Evolutionary conservation across 2,113 vertebrate genomes (phyloP), one percentile per base, ranked within the genome.

Genomic region (Pygoscelis antarcticus): DNA sequence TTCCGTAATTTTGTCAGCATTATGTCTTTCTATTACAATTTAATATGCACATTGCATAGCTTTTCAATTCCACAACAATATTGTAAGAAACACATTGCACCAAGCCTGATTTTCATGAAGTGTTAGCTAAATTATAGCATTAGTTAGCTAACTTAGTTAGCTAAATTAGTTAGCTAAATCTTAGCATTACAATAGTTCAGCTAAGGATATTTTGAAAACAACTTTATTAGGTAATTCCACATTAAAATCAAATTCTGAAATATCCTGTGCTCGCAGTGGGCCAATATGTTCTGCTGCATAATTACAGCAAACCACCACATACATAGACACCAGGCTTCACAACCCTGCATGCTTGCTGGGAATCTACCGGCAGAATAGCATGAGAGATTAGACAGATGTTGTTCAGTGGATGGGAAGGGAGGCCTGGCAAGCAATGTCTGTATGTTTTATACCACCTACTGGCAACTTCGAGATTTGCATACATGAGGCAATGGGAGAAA

Each of bases 391-490:
- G 34, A 10, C 21, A 69, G 65, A 27, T 51, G 68, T 4, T 26
- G 3, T 54, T 84, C n/a, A 14, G 46, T 0, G 12, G 27, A 20
- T 34, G n/a, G 34, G 52, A 71, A 87, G 49, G 10, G 27, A 61
- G 62, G 60, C 38, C 72, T 42, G 52, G 58, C 25, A 74, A 44
- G n/a, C 19, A 26, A 71, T 30, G 49, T 32, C 58, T 95, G 40
- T 26, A 38, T 29, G 83, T 75, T 80, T 89, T 64, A 0, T 34
- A 75, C 92, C 93, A 95, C 71, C 97, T 97, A n/a, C 95, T 92
- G 96, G 91, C 44, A 55, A 47, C 2, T 23, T 27, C 0, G 21
- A 85, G 51, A 75, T 57, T 42, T 83, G 75, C 91, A 76, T 7
- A 32, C 19, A 11, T 32, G 22, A 87, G 44, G 22, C 47, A 58